A percentile compares a stretch with the other conserved stretches of the same genome.
These are phyloP conservation scores for Phalacrocorax pelagicus DNA, from an alignment of 2,113 vertebrate species.

Conservation along the genomic window DNA sequence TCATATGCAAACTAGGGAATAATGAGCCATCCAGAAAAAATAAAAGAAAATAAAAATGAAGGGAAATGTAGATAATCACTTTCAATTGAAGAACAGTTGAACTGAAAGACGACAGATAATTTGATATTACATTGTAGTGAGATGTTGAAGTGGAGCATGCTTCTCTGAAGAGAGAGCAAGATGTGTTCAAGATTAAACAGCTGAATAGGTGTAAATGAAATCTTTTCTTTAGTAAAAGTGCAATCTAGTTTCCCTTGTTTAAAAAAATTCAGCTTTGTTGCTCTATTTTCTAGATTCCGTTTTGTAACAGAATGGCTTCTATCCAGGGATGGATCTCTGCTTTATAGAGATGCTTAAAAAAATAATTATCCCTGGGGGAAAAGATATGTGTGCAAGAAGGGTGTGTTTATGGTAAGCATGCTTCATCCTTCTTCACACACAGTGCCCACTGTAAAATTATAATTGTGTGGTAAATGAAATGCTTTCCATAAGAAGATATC, in stretches of 20 bases:
- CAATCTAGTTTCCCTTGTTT: not conserved
- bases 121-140: not conserved
- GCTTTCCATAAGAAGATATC: not conserved
- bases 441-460: not conserved
- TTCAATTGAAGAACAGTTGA: not conserved
- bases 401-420: not conserved
- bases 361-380: not conserved
- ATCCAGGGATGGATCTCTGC: not conserved
- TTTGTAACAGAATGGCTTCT: not conserved
- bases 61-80: not conserved
- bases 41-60: not conserved
- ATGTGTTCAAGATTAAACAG: not conserved
- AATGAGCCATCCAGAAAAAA: not conserved
- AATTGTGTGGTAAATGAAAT: not conserved
- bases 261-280: not conserved
- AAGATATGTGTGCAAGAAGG: not conserved
- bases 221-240: not conserved
- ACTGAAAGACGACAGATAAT: not conserved
- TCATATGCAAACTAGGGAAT: not conserved
- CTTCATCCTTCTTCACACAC: not conserved
- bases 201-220: conserved; percentile 4
- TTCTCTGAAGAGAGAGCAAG: not conserved
- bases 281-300: not conserved
- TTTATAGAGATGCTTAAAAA: not conserved
- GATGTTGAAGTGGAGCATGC: not conserved